Conservation (phyloP, 2,797 vertebrate species). For the Hoplostethus mediterraneus region DNA sequence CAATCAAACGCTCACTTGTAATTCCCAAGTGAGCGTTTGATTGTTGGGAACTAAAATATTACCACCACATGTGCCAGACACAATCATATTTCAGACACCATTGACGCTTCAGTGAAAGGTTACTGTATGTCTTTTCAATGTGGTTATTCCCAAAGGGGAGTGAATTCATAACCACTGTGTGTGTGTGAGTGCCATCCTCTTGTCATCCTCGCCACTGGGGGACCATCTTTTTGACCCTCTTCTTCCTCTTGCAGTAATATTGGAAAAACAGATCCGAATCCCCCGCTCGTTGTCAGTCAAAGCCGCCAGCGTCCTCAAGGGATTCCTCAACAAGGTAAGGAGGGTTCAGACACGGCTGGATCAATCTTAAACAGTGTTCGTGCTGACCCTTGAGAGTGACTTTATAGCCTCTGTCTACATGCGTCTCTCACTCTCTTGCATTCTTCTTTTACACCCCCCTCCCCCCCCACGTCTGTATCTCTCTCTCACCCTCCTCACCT, state of each 20-base stretch:
- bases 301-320: slow-evolving; percentile 98
- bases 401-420: slow-evolving; percentile 12
- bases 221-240: slow-evolving; percentile 28
- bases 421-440: slow-evolving; percentile 2
- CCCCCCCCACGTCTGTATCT: not conserved
- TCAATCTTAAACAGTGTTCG: slow-evolving; percentile 30
- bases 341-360: slow-evolving; percentile 26
- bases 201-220: slow-evolving; percentile 17
- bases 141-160: not conserved
- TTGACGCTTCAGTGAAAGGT: slow-evolving; percentile 5
- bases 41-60: slow-evolving; percentile 10
- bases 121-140: slow-evolving; percentile 1
- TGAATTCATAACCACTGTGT: slow-evolving; percentile 31
- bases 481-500: slow-evolving; percentile 23
- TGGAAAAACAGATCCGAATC: slow-evolving; percentile 99
- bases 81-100: slow-evolving; percentile 6
- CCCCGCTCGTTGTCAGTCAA: slow-evolving; percentile 98
- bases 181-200: slow-evolving; percentile 21
- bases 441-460: not conserved
- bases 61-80: not conserved
- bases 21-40: slow-evolving; percentile 3
- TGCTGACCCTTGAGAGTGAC: slow-evolving; percentile 26
- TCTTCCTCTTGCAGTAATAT: slow-evolving; percentile 87
- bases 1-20: not conserved
- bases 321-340: slow-evolving; percentile 98